Evolutionary conservation across 2,888 invertebrate genomes (phyloP).

Genomic region (Protonemura montana): DNA sequence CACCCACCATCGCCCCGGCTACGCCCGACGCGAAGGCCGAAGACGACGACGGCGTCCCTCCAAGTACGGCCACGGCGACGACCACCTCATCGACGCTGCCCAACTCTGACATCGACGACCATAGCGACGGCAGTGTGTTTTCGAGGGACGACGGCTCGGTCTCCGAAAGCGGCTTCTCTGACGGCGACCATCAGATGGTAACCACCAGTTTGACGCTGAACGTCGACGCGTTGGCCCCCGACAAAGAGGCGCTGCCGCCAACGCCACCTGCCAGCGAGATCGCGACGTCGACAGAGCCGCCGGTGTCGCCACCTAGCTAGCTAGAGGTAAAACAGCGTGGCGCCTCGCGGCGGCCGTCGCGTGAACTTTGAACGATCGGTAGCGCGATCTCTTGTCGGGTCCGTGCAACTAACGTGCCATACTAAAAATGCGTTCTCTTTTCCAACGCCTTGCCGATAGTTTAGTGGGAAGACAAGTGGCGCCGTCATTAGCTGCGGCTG

Average conservation of each 20-base stretch:
- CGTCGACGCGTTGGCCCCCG: conserved; percentile 29
- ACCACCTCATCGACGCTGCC: conserved; percentile 42
- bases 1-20: not conserved
- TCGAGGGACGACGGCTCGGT: conserved; percentile 53
- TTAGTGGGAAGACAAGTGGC: not conserved
- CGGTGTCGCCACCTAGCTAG: conserved; percentile 49
- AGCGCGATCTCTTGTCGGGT: not conserved
- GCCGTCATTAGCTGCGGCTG: not conserved
- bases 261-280: conserved; percentile 29
- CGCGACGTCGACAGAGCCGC: conserved; percentile 42
- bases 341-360: conserved; percentile 9
- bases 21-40: conserved; percentile 33
- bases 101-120: conserved; percentile 52
- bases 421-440: not conserved
- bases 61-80: not conserved
- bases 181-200: conserved; percentile 45
- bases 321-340: conserved; percentile 43
- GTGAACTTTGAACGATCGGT: conserved; percentile 17
- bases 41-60: conserved; percentile 19
- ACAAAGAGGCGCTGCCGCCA: conserved; percentile 33
- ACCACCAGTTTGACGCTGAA: conserved; percentile 48
- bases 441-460: not conserved
- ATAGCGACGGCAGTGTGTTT: conserved; percentile 53
- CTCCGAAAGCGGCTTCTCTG: conserved; percentile 52
- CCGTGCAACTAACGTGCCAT: conserved; percentile 20